Conservation (phyloP, 2,888 invertebrate species). For the Drosophila planitibia region DNA sequence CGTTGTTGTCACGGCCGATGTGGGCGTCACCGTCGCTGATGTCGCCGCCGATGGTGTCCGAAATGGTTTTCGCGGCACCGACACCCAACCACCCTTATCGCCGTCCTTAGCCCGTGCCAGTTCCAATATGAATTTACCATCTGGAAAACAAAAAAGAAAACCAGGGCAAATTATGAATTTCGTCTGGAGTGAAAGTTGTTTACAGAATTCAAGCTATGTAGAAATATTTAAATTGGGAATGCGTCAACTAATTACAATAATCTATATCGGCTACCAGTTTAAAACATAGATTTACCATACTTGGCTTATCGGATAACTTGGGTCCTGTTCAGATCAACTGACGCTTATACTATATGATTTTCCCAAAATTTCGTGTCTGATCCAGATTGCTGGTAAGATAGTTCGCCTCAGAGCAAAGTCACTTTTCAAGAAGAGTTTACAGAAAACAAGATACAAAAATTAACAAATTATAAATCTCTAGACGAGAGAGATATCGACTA, state of each 20-base stretch:
- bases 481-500: too few species aligned
- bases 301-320: background rate
- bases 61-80: conserved; percentile 94
- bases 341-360: background rate
- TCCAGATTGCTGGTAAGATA: background rate
- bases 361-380: background rate
- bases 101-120: conserved; percentile 91
- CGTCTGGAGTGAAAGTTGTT: background rate
- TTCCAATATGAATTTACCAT: conserved; percentile 96
- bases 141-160: conserved; percentile 86
- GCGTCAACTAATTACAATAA: background rate
- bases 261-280: background rate
- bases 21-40: conserved; percentile 87
- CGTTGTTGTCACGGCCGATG: conserved; percentile 81
- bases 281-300: background rate
- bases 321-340: background rate
- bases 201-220: background rate
- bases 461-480: too few species aligned
- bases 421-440: too few species aligned
- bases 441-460: too few species aligned
- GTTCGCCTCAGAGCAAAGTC: too few species aligned
- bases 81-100: conserved; percentile 94
- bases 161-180: background rate
- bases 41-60: conserved; percentile 92
- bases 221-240: background rate